Conservation (phyloP, 2,888 invertebrate genomes). For the Folsomia candida region DNA sequence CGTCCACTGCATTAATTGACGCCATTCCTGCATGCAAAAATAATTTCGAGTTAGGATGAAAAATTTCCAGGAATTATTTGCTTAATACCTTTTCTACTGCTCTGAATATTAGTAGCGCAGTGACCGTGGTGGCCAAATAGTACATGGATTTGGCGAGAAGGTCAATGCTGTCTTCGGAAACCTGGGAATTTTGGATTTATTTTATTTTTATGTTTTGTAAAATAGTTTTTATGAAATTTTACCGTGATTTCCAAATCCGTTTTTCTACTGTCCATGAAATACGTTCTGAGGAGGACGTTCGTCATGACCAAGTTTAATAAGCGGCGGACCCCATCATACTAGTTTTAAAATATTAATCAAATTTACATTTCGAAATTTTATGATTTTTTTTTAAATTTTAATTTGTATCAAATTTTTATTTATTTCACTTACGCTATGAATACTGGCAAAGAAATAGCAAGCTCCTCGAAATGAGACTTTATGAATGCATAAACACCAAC, state of each 20-base stretch:
- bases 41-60: background rate
- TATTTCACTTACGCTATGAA: constrained; percentile 25
- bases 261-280: constrained; percentile 27
- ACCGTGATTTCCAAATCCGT: constrained; percentile 8
- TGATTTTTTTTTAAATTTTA: too few species aligned
- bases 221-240: background rate
- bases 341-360: background rate
- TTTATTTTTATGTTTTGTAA: background rate
- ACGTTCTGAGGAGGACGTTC: constrained; percentile 26
- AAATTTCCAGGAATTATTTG: background rate
- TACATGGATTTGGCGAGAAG: constrained; percentile 32
- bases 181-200: constrained; percentile 2
- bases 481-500: constrained; percentile 36
- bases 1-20: constrained; percentile 34
- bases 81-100: constrained; percentile 28
- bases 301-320: constrained; percentile 22
- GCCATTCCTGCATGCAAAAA: constrained; percentile 33
- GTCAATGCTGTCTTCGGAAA: constrained; percentile 23
- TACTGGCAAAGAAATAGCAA: constrained; percentile 33
- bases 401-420: too few species aligned
- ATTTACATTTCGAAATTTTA: too few species aligned
- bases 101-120: constrained; percentile 27
- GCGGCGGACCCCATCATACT: constrained; percentile 29
- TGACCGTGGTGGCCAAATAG: constrained; percentile 27
- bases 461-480: constrained; percentile 31